phyloP scores from a whole-genome alignment of 2,113 vertebrate genomes.

The Tupaia tana region DNA sequence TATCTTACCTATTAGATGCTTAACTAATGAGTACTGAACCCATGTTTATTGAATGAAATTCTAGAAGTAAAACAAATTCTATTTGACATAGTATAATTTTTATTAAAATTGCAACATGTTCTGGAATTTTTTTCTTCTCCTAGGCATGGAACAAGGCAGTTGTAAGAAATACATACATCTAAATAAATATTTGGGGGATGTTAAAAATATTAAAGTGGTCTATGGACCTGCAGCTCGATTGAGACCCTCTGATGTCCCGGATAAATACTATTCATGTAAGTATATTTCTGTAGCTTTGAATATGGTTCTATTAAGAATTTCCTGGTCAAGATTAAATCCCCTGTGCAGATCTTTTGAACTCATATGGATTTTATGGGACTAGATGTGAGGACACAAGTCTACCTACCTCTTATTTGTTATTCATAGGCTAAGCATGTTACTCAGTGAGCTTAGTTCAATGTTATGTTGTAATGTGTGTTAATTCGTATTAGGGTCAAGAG shows the following conservation, averaged over 20 bases:
- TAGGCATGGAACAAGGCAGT: slow-evolving; percentile 96
- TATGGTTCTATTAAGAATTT: neutral
- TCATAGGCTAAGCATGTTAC: neutral
- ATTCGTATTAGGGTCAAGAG: neutral
- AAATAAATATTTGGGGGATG: slow-evolving; percentile 86
- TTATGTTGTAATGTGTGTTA: neutral
- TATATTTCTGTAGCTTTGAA: slow-evolving; percentile 65
- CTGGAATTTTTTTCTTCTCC: neutral
- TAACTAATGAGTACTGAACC: neutral
- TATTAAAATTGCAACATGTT: neutral
- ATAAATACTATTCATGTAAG: slow-evolving; percentile 95
- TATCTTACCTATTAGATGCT: neutral
- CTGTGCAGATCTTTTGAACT: neutral
- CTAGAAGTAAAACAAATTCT: neutral
- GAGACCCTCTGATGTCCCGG: slow-evolving; percentile 89
- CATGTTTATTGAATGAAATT: slow-evolving; percentile 6
- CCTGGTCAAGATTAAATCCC: neutral
- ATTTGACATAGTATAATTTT: neutral
- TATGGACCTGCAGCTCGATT: slow-evolving; percentile 94
- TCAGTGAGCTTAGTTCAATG: neutral
- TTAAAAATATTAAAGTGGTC: slow-evolving; percentile 88
- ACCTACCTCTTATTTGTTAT: neutral
- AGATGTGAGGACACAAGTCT: neutral
- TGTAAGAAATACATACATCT: slow-evolving; percentile 90
- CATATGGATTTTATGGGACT: neutral